Evolutionary conservation across 2,888 invertebrate genomes (phyloP).

Genomic region (Xestia c-nigrum): DNA sequence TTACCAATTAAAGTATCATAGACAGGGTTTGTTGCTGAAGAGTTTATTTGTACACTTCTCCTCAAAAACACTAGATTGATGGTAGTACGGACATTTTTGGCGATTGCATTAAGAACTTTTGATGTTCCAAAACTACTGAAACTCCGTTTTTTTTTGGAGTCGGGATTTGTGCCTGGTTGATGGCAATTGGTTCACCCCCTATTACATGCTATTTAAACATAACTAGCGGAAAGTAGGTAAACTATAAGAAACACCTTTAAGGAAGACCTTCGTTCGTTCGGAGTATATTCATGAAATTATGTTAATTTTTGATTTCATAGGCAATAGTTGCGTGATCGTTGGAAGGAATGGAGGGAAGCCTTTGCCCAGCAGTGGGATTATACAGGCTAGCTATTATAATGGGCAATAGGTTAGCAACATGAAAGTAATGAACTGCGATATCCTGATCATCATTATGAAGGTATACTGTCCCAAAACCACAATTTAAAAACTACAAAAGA

Average conservation of each 20-base stretch:
- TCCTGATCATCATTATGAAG: neutral
- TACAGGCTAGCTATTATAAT: neutral
- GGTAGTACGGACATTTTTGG: neutral
- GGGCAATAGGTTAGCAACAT: neutral
- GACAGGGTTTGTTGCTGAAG: neutral
- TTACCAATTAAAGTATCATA: neutral
- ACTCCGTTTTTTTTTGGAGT: no score
- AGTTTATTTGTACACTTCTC: neutral
- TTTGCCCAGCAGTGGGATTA: no score
- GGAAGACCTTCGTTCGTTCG: no score
- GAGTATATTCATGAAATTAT: no score
- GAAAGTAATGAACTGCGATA: neutral
- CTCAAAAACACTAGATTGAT: neutral
- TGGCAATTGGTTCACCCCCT: no score
- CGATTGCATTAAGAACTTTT: neutral
- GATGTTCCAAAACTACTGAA: neutral
- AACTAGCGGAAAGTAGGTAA: no score
- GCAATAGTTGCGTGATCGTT: no score
- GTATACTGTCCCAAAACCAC: constrained; percentile 47
- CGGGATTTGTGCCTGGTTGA: no score
- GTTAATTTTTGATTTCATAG: neutral
- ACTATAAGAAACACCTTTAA: no score
- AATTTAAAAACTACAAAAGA: constrained; percentile 57
- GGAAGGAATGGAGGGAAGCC: no score
- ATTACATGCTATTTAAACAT: no score